Base-by-base conservation (phyloP, 2,888 invertebrate genomes). In the Aphidius colemani region DNA sequence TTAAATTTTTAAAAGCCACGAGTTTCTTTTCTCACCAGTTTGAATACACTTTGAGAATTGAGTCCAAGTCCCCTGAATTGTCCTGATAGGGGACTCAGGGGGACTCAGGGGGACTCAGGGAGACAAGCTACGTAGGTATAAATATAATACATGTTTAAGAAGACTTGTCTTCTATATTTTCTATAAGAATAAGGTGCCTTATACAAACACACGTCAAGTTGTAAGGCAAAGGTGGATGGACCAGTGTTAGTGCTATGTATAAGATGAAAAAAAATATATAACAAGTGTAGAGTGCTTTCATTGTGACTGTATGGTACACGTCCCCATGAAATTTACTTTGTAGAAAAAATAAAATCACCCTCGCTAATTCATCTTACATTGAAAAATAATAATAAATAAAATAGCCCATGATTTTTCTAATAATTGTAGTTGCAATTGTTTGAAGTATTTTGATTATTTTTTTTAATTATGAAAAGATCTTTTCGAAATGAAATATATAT, bases 1-100 rank as follows among this genome's bases (percentile, higher is more conserved):
- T 78, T 77, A 78, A 78, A 75, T 64, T 76, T 30, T 78, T 78
- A 78, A 78, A 78, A 75, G 72, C 69, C 77, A 71, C 71, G 65
- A 30, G 30, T 30, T 30, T 30, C 30, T 30, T 30, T 30, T 30
- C 30, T 30, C 68, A 66, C 66, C 61, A 58, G 39, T 67, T 64
- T 67, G 53, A 64, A 67, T 53, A 41, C 50, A 30, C 11, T 30
- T 9, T 44, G 13, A 18, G 13, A 18, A 18, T 18, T 18, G 43
- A 57, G 45, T 44, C 53, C 58, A 13, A 55, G 11, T 43, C 66
- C 66, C n/a, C 6, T 61, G 18, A 18, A 18, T 18, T 18, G n/a
- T n/a, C n/a, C 13, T 18, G 13, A 18, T 18, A 18, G 13, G 13
- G 13, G 13, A 18, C 13, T 18, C 13, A 18, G 30, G 30, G 30